Evolutionary conservation across 2,113 vertebrate genomes (phyloP).

Genomic region (Bos indicus): DNA sequence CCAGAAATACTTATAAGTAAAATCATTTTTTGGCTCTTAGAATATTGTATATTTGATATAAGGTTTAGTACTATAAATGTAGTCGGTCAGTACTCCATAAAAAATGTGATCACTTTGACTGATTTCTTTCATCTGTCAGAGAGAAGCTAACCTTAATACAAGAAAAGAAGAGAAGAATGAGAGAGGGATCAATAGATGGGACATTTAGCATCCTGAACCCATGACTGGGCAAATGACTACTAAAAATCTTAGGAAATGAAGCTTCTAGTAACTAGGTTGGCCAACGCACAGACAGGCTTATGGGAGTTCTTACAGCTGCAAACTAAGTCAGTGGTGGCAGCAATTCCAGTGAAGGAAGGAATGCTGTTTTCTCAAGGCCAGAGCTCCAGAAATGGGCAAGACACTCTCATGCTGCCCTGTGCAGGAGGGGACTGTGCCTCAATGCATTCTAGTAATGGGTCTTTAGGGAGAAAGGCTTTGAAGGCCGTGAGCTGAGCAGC

Average conservation of each 20-base stretch:
- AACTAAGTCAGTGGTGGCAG: neutral
- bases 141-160: neutral
- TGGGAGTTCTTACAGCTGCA: neutral
- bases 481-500: neutral
- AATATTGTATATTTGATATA: neutral
- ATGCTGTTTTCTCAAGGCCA: neutral
- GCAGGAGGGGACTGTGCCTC: accelerated
- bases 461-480: neutral
- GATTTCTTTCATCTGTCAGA: neutral
- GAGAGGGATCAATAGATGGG: neutral
- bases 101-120: neutral
- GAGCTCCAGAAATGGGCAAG: neutral
- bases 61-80: neutral
- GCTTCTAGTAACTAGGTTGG: neutral
- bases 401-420: too few species aligned
- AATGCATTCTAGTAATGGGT: neutral
- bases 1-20: neutral
- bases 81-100: neutral
- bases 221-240: neutral
- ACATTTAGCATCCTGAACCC: neutral
- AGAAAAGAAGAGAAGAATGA: neutral
- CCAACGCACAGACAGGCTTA: neutral
- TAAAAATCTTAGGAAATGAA: neutral
- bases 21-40: neutral
- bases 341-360: neutral